Evolutionary conservation across 2,888 invertebrate genomes (phyloP).

Genomic region (Crocallis elinguaria): DNA sequence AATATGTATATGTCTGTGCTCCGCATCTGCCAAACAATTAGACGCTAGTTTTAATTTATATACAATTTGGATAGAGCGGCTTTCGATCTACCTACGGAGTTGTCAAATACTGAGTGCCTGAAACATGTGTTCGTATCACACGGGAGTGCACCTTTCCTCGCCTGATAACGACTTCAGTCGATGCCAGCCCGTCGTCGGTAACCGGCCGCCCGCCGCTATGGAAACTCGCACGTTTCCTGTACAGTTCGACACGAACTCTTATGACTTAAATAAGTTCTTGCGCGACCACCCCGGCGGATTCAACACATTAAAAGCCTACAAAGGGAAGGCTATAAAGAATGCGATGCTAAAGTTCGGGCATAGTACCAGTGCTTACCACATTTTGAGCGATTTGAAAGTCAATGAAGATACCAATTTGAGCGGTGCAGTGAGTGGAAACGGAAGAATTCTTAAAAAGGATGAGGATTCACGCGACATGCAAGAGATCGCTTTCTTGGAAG

Average conservation of each 20-base stretch:
- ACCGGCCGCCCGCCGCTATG: conserved; percentile 19
- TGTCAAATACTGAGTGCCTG: too few species aligned
- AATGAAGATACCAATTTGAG: conserved; percentile 72
- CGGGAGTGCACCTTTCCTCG: conserved; percentile 15
- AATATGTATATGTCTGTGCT: background rate
- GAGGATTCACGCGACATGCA: conserved; percentile 54
- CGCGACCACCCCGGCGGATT: conserved; percentile 90
- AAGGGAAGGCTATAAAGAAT: conserved; percentile 80
- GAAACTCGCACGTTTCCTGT: conserved; percentile 58
- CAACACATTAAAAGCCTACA: conserved; percentile 85
- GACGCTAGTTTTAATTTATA: too few species aligned
- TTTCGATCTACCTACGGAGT: too few species aligned
- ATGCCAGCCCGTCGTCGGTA: conserved; percentile 19
- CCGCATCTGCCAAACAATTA: too few species aligned
- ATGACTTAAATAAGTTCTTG: conserved; percentile 87
- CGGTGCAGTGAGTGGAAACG: conserved; percentile 67
- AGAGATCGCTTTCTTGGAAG: conserved; percentile 71
- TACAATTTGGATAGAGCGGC: too few species aligned
- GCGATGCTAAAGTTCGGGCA: conserved; percentile 85
- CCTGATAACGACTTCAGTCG: conserved; percentile 34
- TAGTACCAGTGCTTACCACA: conserved; percentile 87
- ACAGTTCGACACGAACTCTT: conserved; percentile 75
- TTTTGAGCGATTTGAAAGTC: conserved; percentile 86
- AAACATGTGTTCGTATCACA: conserved; percentile 11
- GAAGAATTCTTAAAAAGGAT: conserved; percentile 69